Evolutionary conservation across 2,113 vertebrate species (phyloP), one percentile per base, ranked within the genome.

Genomic region (Anthoscopus minutus): DNA sequence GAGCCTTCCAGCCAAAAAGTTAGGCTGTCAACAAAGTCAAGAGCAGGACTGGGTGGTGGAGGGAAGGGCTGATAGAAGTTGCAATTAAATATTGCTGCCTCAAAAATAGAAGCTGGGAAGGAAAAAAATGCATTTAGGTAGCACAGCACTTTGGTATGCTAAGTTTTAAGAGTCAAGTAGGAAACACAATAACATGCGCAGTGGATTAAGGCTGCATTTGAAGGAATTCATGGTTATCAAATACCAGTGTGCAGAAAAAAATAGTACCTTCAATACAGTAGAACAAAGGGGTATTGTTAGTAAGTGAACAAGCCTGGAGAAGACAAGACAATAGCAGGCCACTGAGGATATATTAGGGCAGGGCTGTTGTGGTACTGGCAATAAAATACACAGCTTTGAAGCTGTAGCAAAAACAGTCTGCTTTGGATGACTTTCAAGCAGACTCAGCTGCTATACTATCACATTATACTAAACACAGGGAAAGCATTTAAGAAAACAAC

Each of bases 401-500:
- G 98, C 97, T 97, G 97, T 95, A 88, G 96, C 90, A 81, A 97
- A 97, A 97, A 97, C 20, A 81, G 98, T 98, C 97, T 98, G 95
- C 98, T 97, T 89, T 78, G 95, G 96, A 92, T 96, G 88, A 93
- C 56, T 95, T 96, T 96, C 80, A 96, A 97, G 97, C 97, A 96
- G 98, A 97, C 98, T 96, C 97, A 98, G 99, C 98, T 99, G 98
- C 99, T 99, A 98, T 97, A 97, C 93, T 95, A 96, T 86, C 97
- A 96, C 94, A 76, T 97, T 96, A 94, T 97, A 97, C 86, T 94
- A 96, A 97, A 97, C 93, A 97, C 97, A 98, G 97, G 98, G 98
- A 98, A 94, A 89, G 96, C 96, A 64, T 97, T 92, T 92, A 95
- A 96, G 82, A 94, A 96, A 95, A 92, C 18, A 97, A 87, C 97